phyloP scores from a whole-genome alignment of 2,888 invertebrate species.

The Agrilus biguttatus region DNA sequence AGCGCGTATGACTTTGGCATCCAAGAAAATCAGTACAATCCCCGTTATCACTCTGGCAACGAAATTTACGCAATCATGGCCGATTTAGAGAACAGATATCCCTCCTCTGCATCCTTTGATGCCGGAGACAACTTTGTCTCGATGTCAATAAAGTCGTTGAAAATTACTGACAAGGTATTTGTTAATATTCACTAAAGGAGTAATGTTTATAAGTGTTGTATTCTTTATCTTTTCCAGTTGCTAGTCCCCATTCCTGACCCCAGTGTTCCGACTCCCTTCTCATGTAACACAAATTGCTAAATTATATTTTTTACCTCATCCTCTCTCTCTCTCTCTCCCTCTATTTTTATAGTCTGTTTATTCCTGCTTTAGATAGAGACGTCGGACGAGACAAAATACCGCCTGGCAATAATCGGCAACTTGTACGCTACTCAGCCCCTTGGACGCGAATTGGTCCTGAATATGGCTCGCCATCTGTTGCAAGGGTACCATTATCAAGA shows the following conservation, averaged over 20 bases:
- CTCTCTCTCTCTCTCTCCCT: no score
- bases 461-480: conserved; percentile 69
- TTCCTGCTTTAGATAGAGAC: conserved; percentile 45
- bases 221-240: neutral
- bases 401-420: conserved; percentile 72
- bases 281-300: neutral
- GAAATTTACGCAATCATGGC: conserved; percentile 51
- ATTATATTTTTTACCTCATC: no score
- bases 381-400: conserved; percentile 69
- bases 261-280: neutral
- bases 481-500: conserved; percentile 57
- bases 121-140: conserved; percentile 54
- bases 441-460: conserved; percentile 69
- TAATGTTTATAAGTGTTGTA: conserved; percentile 1
- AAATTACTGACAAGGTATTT: conserved; percentile 55
- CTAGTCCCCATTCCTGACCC: no score
- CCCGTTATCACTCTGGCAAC: conserved; percentile 47
- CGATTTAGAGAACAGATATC: conserved; percentile 53
- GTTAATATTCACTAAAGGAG: neutral
- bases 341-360: conserved; percentile 3
- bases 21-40: conserved; percentile 49
- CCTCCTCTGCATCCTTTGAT: conserved; percentile 52
- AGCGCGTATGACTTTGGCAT: conserved; percentile 63
- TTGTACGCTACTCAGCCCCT: conserved; percentile 67
- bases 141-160: conserved; percentile 52